Percentiles rank a stretch among this genome's conserved stretches.
Evolutionary conservation across 2,888 invertebrate species (phyloP).

Genomic region (Archips xylosteana): DNA sequence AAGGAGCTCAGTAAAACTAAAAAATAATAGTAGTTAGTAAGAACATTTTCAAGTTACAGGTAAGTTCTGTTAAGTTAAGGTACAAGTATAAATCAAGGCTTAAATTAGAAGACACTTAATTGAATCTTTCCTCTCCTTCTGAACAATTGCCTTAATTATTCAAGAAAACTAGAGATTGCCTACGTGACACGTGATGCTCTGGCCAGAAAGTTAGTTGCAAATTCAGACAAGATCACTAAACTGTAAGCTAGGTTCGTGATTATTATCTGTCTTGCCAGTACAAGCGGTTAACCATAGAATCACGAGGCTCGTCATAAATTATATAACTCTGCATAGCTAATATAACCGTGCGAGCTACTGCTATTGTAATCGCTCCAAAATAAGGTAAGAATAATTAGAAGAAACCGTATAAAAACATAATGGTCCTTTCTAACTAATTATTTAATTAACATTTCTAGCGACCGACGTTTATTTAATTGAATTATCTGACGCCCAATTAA

Average conservation of each 20-base stretch:
- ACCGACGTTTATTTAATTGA: slow-evolving; percentile 7
- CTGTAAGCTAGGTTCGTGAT: not conserved
- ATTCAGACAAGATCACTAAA: slow-evolving; percentile 4
- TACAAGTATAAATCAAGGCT: not conserved
- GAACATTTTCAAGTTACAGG: no score
- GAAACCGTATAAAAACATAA: not conserved
- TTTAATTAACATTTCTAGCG: slow-evolving; percentile 1
- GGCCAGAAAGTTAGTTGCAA: not conserved
- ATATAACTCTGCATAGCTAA: not conserved
- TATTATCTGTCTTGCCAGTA: slow-evolving; percentile 2
- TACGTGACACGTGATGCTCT: not conserved
- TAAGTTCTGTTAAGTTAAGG: no score
- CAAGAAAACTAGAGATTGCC: not conserved
- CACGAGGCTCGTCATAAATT: not conserved
- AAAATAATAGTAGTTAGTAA: no score
- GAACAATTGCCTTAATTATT: not conserved
- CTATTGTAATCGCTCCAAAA: not conserved
- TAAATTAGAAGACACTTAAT: not conserved
- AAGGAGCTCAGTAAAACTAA: no score
- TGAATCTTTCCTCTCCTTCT: not conserved
- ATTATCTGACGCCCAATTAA: slow-evolving; percentile 9
- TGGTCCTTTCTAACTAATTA: slow-evolving; percentile 4
- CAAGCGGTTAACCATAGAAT: not conserved
- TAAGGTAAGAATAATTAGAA: not conserved
- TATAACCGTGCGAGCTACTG: not conserved